These are phyloP conservation scores for Nicator chloris DNA, from an alignment of 2,113 vertebrate genomes.

Conservation along the genomic window DNA sequence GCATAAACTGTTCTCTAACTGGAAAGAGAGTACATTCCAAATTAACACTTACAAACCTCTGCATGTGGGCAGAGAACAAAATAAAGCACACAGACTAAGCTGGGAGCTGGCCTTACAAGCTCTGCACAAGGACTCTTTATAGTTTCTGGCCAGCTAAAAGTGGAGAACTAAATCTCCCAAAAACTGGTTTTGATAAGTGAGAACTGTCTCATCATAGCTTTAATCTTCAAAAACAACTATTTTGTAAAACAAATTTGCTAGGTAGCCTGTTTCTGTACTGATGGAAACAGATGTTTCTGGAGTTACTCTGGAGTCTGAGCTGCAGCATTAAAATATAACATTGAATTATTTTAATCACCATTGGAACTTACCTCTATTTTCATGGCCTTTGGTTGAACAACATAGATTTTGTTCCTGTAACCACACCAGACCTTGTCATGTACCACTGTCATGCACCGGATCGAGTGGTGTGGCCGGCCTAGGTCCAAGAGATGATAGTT, in stretches of 20 bases:
- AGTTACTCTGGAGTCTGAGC: neutral
- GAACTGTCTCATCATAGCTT: neutral
- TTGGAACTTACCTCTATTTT: constrained; percentile 87
- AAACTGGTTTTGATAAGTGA: neutral
- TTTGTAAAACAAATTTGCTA: neutral
- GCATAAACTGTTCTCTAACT: neutral
- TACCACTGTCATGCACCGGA: constrained; percentile 96
- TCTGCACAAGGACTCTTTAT: neutral
- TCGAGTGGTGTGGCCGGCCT: constrained; percentile 89
- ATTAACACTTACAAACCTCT: neutral
- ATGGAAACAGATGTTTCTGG: neutral
- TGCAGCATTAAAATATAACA: neutral
- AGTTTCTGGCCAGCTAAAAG: neutral
- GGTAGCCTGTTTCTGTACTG: neutral
- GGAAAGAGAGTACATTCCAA: neutral
- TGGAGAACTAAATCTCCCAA: neutral
- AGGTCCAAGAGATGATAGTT: constrained; percentile 96
- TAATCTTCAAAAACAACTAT: neutral
- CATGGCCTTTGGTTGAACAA: constrained; percentile 97
- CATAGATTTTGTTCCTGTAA: constrained; percentile 95
- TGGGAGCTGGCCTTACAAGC: neutral
- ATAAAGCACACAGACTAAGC: neutral
- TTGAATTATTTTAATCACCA: neutral
- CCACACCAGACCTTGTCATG: constrained; percentile 99
- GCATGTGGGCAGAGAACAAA: neutral